These are phyloP conservation scores for Coenonympha glycerion DNA, from an alignment of 2,888 invertebrate genomes.

Conservation along the genomic window DNA sequence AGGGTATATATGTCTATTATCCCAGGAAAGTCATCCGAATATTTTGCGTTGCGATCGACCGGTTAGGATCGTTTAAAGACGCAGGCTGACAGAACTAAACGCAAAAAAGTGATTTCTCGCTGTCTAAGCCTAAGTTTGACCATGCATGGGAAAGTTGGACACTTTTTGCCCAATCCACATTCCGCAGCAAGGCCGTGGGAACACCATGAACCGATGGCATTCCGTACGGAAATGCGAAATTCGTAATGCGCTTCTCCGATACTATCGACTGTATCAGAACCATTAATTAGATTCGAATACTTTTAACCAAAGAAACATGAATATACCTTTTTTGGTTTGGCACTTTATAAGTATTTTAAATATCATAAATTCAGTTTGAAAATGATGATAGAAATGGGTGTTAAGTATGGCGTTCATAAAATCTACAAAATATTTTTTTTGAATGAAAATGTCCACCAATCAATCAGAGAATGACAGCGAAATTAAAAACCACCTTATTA, in stretches of 20 bases:
- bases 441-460: neutral
- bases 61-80: neutral
- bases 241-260: conserved; percentile 55
- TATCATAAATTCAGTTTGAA: no score
- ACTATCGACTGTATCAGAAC: conserved; percentile 63
- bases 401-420: no score
- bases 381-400: no score
- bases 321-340: no score
- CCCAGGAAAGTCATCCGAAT: neutral
- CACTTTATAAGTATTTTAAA: no score
- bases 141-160: conserved; percentile 67
- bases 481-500: no score
- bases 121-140: conserved; percentile 42
- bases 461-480: neutral
- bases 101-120: conserved; percentile 23
- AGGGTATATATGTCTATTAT: no score
- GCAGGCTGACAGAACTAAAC: conserved; percentile 5
- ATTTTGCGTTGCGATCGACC: neutral
- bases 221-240: conserved; percentile 66
- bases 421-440: neutral
- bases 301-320: no score
- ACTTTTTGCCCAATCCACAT: conserved; percentile 56
- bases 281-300: conserved; percentile 57
- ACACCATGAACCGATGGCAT: conserved; percentile 56
- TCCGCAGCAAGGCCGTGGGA: conserved; percentile 66